A percentile compares a stretch with the other conserved stretches of the same genome.
These are phyloP conservation scores for Ypsolopha sequella DNA, from an alignment of 2,888 invertebrate genomes.

Conservation along the genomic window DNA sequence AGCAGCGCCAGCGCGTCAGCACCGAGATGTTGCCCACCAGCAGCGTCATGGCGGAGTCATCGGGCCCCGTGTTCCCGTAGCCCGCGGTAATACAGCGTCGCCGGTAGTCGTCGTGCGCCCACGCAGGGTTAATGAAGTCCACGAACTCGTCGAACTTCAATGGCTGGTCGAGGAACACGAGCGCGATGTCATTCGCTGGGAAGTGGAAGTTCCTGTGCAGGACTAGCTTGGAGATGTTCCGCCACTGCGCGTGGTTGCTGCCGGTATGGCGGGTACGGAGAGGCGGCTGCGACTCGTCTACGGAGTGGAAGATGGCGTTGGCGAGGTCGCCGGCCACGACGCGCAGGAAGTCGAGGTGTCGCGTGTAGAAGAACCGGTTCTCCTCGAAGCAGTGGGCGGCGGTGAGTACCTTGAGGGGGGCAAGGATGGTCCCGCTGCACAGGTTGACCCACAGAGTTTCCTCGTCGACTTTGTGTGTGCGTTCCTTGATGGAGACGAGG, in stretches of 20 bases:
- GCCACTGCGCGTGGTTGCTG: slow-evolving; percentile 21
- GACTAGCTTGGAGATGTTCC: slow-evolving; percentile 13
- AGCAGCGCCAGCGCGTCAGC: slow-evolving; percentile 25
- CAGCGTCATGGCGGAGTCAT: slow-evolving; percentile 19
- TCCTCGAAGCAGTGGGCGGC: slow-evolving; percentile 52
- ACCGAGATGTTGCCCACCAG: slow-evolving; percentile 26
- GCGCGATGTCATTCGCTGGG: slow-evolving; percentile 34
- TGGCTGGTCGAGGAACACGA: slow-evolving; percentile 17
- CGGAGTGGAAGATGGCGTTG: slow-evolving; percentile 19
- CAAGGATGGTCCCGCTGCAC: slow-evolving; percentile 45
- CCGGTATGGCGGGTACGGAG: slow-evolving; percentile 15
- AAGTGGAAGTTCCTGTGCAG: slow-evolving; percentile 21
- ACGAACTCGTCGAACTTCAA: slow-evolving; percentile 25
- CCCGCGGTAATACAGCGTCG: slow-evolving; percentile 29
- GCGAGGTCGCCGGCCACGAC: slow-evolving; percentile 31
- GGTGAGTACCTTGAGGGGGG: slow-evolving; percentile 25
- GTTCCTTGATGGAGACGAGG: slow-evolving; percentile 29
- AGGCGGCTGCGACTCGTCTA: background rate
- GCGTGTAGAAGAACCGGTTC: slow-evolving; percentile 24
- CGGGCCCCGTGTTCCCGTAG: slow-evolving; percentile 24
- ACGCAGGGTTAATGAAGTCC: slow-evolving; percentile 18
- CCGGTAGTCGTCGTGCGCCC: slow-evolving; percentile 19
- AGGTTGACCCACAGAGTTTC: slow-evolving; percentile 28
- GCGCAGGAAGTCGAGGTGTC: slow-evolving; percentile 19
- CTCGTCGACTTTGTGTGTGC: slow-evolving; percentile 4